Base-by-base conservation (phyloP, 2,888 invertebrate genomes). In the Eupithecia tripunctaria region DNA sequence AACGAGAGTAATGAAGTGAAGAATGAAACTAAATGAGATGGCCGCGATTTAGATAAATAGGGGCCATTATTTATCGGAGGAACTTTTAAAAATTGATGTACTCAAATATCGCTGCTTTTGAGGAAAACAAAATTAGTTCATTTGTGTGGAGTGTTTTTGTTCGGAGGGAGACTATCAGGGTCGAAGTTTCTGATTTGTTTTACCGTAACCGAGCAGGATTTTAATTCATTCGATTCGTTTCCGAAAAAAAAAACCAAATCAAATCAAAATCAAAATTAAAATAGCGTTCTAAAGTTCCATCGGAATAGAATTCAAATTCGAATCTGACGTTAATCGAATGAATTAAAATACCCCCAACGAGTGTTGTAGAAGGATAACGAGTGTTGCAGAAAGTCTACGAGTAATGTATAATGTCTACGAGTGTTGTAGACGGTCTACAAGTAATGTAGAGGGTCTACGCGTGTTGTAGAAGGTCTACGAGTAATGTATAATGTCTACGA, bases 1-100 rank as follows among this genome's bases (percentile, higher is more conserved):
- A 51, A 62, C 21, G 67, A 51, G 62, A 62, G 51, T 62, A 71
- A 71, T 71, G 71, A 67, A 67, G 36, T 62, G 21, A 60, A 36
- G 51, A 14, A 51, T 41, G 32, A 38, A 56, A 64, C 18, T 51
- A 68, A 68, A 68, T 68, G 62, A 62, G 62, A 63, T 25, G 62
- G 43, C 47, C 32, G 47, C 62, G 47, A 68, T 62, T 63, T 47
- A 47, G 12, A 41, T 66, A 47, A 29, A 27, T 66, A 43, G 29
- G 1, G 18, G 18, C 8, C 29, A 60, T 60, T 59, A 18, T 62
- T 32, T 63, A 10, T 18, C n/a, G n/a, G n/a, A 36, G 7, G n/a
- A n/a, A 36, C 36, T 63, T 63, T 60, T 29, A 29, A 15, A 29
- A 60, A 59, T 15, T 56, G 25, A 12, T 56, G 3, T 41, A 4